Conservation (phyloP, 1,140 invertebrate species). For the Varroa destructor region DNA sequence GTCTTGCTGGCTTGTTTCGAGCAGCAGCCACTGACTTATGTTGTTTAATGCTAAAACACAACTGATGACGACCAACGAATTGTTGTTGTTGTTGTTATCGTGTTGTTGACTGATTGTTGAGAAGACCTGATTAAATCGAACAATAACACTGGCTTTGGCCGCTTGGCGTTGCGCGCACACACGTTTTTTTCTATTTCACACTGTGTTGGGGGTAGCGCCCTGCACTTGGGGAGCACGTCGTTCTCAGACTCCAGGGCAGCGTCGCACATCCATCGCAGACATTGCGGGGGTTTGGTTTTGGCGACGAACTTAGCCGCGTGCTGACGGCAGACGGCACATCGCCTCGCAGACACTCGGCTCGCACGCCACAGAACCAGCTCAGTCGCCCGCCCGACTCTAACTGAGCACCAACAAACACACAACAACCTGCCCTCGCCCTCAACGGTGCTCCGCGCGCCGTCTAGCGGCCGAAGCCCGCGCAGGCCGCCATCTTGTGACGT, state of each 20-base stretch:
- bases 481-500: conserved; percentile 27
- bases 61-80: no score
- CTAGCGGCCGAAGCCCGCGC: conserved; percentile 15
- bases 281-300: conserved; percentile 8
- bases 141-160: no score
- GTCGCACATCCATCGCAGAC: conserved; percentile 19
- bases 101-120: no score
- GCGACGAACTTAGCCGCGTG: conserved; percentile 25
- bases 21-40: no score
- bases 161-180: no score
- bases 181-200: no score
- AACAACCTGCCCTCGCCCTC: conserved; percentile 27
- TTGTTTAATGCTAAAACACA: no score
- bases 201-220: no score
- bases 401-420: background rate
- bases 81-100: no score
- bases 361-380: conserved; percentile 5
- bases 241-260: conserved; percentile 9
- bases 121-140: no score
- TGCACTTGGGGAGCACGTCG: no score
- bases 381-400: conserved; percentile 19
- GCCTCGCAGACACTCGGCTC: conserved; percentile 20
- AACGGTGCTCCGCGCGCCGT: background rate
- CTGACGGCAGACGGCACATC: conserved; percentile 27
- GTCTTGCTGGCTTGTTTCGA: no score